Evolutionary conservation across 2,113 vertebrate species (phyloP).

Genomic region (Vimba vimba): DNA sequence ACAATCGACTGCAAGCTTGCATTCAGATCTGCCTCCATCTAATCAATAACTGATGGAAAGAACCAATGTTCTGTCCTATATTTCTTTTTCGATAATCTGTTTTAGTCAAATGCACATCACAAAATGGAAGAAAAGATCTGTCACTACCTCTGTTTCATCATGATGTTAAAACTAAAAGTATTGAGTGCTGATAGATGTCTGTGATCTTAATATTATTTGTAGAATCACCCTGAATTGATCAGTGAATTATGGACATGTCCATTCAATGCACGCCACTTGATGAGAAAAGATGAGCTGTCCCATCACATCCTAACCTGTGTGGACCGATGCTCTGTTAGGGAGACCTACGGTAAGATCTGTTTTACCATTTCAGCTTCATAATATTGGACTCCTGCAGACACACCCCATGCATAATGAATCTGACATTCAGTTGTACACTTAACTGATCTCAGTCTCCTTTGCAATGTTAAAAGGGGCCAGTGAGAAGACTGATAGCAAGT

Average conservation of each 20-base stretch:
- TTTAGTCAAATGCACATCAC: no score
- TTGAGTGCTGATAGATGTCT: background rate
- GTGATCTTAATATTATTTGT: background rate
- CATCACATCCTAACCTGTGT: slow-evolving; percentile 74
- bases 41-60: no score
- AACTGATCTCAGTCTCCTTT: background rate
- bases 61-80: no score
- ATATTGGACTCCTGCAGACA: background rate
- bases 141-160: background rate
- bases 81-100: no score
- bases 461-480: slow-evolving; percentile 28
- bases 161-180: background rate
- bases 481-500: slow-evolving; percentile 41
- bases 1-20: no score
- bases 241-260: slow-evolving; percentile 78
- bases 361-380: background rate
- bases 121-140: background rate
- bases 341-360: slow-evolving; percentile 57
- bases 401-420: background rate
- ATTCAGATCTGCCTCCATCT: no score
- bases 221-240: slow-evolving; percentile 80
- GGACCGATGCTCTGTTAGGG: slow-evolving; percentile 56
- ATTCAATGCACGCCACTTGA: slow-evolving; percentile 81
- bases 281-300: slow-evolving; percentile 71
- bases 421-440: background rate